Base-by-base conservation (phyloP, 2,113 vertebrate species). In the Ceratotherium simum region DNA sequence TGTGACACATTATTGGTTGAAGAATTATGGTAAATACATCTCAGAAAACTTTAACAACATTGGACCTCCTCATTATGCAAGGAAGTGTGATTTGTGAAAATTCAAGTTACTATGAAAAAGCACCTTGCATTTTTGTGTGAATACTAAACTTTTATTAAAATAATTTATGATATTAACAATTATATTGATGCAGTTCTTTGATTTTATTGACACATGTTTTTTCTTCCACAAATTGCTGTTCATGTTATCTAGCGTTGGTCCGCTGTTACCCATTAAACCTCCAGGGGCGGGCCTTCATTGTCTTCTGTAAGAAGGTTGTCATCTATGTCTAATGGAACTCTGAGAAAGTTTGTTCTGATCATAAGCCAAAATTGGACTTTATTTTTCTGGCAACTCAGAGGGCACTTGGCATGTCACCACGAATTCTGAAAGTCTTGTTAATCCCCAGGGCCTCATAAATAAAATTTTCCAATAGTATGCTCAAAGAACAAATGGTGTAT, bases 331-430 rank as follows among this genome's bases (percentile, higher is more conserved):
- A 72, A 96, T 11, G 73, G 58, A 69, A 90, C 7, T 92, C 54
- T 62, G 64, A 84, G 17, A 27, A 85, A 72, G 1, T 36, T 92
- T 97, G 36, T 62, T 21, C 23, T 36, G 69, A 76, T 6, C 69
- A 33, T 90, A 82, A 56, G 13, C 42, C 51, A 73, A 92, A 79
- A 95, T 65, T 82, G 9, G 33, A 65, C 16, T 54, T 91, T 27
- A 70, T 83, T 97, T 36, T 95, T 94, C 33, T 29, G 67, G 20
- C 78, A 2, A 67, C 5, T 60, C 86, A 90, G 75, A 85, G 65
- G 29, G 6, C 2, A 11, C 4, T 65, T 95, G 17, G 18, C 10
- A 88, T 90, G 1, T 31, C 27, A 23, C 54, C 20, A 8, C 86
- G 20, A 97, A 18, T 0, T 2, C 12, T 85, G 8, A 5, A 51